Evolutionary conservation across 2,888 invertebrate genomes (phyloP), one percentile per base, ranked within the genome.

Genomic region (Euproctis similis): DNA sequence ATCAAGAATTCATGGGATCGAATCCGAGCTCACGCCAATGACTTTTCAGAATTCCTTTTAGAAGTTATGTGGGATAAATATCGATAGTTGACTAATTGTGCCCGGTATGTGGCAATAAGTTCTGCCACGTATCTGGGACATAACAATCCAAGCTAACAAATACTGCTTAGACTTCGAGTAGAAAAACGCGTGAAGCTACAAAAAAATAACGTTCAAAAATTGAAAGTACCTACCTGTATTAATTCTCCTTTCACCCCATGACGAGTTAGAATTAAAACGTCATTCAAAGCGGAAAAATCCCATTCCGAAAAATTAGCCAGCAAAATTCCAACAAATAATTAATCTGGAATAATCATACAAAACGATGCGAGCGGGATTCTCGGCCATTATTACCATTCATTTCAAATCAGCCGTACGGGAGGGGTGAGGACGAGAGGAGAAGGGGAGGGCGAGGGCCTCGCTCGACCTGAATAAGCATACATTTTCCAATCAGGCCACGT

Each of bases 331-430:
- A 77, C 84, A 82, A 84, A 84, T 82, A 84, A 84, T 82, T 82
- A 84, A 82, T 84, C 81, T 76, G 77, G 81, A 82, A 82, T 84
- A 82, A 84, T 84, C 81, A 84, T 82, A 82, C 81, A 75, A 82
- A 82, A 84, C 81, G 82, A 78, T 73, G 75, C 72, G 76, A 75
- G 71, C 68, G 76, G 80, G 77, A 77, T 77, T 72, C 70, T 63
- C 67, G 64, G 72, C 67, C 78, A 81, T 82, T 82, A 84, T 84
- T 82, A 73, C 78, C 81, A 84, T 82, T 84, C 84, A 82, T 82
- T 84, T 81, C 73, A 81, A 82, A 81, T 77, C 81, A 80, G 73
- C 75, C 84, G 76, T 75, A 70, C 72, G 70, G 69, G 69, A 73
- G 71, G 65, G 53, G 45, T 66, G 65, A 67, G 60, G 64, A 45